phyloP scores from a whole-genome alignment of 1,140 invertebrate genomes.

The Lepidurus packardi region DNA sequence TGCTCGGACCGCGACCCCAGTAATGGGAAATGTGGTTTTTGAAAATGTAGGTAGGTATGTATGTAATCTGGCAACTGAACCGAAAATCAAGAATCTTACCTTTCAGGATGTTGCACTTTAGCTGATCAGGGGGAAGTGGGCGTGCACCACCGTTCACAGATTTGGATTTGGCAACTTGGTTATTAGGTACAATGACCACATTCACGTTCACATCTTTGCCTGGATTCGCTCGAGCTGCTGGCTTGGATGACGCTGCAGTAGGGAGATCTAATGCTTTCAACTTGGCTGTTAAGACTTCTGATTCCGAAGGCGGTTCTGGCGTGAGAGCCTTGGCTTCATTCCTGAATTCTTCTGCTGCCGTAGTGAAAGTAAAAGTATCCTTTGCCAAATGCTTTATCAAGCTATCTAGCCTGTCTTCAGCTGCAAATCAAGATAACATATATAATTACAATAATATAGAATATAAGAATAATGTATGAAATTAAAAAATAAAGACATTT shows the following conservation, averaged over 20 bases:
- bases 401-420: conserved; percentile 55
- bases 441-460: conserved; percentile 28
- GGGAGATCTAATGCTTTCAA: conserved; percentile 43
- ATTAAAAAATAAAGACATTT: not conserved
- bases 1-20: too few relatives aligned
- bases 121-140: conserved; percentile 73
- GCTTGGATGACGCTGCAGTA: conserved; percentile 41
- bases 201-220: conserved; percentile 45
- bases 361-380: conserved; percentile 44
- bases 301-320: conserved; percentile 41
- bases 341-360: conserved; percentile 31
- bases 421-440: conserved; percentile 33
- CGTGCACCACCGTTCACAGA: conserved; percentile 49
- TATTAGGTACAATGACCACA: conserved; percentile 46
- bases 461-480: not conserved
- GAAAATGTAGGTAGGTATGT: too few relatives aligned
- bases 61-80: too few relatives aligned
- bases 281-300: conserved; percentile 45
- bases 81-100: conserved; percentile 48
- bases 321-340: conserved; percentile 16
- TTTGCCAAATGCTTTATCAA: conserved; percentile 58
- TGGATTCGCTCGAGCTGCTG: conserved; percentile 30
- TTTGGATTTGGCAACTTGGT: conserved; percentile 46
- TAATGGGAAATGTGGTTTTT: too few relatives aligned
- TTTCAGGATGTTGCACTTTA: conserved; percentile 93